Evolutionary conservation across 2,888 invertebrate species (phyloP).

Genomic region (Alloplasta piceator): DNA sequence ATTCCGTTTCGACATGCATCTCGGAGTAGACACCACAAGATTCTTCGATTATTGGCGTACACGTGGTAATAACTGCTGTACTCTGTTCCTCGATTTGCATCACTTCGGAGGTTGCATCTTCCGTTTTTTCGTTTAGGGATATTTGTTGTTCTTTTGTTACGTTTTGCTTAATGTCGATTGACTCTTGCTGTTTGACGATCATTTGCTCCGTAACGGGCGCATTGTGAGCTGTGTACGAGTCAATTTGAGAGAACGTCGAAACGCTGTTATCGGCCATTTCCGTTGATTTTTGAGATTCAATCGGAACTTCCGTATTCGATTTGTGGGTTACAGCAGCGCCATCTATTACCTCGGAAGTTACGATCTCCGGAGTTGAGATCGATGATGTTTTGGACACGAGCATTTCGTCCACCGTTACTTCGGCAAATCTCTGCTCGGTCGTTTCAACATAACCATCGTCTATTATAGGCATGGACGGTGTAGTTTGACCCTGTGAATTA

Average conservation of each 20-base stretch:
- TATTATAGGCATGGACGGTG: slow-evolving; percentile 82
- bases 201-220: slow-evolving; percentile 3
- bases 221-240: slow-evolving; percentile 3
- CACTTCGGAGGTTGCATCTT: slow-evolving; percentile 64
- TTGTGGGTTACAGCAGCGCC: not conserved
- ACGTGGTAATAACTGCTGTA: slow-evolving; percentile 3
- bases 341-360: not conserved
- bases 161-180: slow-evolving; percentile 45
- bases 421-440: slow-evolving; percentile 70
- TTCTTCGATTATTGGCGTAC: slow-evolving; percentile 61
- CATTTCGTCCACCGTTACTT: slow-evolving; percentile 75
- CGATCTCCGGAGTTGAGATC: slow-evolving; percentile 21
- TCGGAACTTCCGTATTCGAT: slow-evolving; percentile 13
- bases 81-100: slow-evolving; percentile 60
- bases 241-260: slow-evolving; percentile 11
- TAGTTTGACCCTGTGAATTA: slow-evolving; percentile 74
- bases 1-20: slow-evolving; percentile 67
- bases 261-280: not conserved
- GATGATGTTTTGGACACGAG: slow-evolving; percentile 71
- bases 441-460: slow-evolving; percentile 78
- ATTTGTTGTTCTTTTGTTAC: slow-evolving; percentile 56
- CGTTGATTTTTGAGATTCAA: slow-evolving; percentile 54
- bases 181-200: slow-evolving; percentile 13
- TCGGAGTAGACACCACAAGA: slow-evolving; percentile 69
- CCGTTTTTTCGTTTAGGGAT: slow-evolving; percentile 61